Percentiles rank a stretch among this genome's conserved stretches.
Conservation (phyloP, 1,140 invertebrate species). For the Tigriopus japonicus region DNA sequence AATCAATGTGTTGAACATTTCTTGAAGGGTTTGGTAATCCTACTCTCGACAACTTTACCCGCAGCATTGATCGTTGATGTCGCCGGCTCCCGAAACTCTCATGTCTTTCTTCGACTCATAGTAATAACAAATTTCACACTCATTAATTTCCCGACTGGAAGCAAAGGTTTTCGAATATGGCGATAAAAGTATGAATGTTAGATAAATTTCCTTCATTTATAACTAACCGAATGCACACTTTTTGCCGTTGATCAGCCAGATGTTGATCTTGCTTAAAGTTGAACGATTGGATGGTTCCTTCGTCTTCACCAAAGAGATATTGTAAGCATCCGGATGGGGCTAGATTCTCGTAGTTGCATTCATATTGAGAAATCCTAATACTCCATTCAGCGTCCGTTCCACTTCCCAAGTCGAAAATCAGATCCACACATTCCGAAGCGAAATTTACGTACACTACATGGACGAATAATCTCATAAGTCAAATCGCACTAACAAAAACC, state of each 20-base stretch:
- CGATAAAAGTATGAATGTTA: not conserved
- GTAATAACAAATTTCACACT: slow-evolving; percentile 3
- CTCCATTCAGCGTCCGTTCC: not conserved
- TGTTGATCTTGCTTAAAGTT: not conserved
- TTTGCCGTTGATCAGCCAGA: slow-evolving; percentile 6
- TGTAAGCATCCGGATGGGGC: slow-evolving; percentile 6
- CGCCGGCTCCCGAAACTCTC: no score
- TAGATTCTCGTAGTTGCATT: not conserved
- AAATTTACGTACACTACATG: no score
- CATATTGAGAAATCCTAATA: slow-evolving; percentile 2
- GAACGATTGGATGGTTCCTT: not conserved
- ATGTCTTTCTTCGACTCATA: no score
- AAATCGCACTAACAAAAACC: no score
- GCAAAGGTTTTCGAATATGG: not conserved
- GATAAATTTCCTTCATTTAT: not conserved
- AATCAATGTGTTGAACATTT: no score
- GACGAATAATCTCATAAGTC: no score
- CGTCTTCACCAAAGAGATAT: not conserved
- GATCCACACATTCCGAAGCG: no score
- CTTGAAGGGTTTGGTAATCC: no score
- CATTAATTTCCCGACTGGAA: slow-evolving; percentile 1
- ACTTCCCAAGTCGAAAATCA: no score
- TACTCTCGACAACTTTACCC: no score
- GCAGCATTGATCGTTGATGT: no score
- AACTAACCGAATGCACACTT: slow-evolving; percentile 2